Conservation (phyloP, 2,113 vertebrate species). For the Parus major region DNA sequence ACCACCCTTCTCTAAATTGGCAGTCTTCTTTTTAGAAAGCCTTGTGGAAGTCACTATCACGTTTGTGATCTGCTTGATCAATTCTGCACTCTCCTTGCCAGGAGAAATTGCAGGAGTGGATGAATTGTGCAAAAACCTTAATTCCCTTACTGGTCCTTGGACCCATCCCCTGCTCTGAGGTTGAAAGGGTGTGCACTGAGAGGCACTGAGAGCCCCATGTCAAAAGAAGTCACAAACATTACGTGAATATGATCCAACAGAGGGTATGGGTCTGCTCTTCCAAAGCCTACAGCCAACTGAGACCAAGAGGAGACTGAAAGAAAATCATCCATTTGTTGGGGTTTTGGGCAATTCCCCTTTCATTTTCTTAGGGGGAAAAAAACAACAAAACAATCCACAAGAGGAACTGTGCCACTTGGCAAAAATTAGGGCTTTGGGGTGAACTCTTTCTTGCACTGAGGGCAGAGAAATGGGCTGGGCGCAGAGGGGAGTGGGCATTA, state of each 20-base stretch:
- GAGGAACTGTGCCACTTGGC: not conserved
- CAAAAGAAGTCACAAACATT: not conserved
- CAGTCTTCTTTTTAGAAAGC: not conserved
- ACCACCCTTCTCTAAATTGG: not conserved
- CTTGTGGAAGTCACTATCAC: not conserved
- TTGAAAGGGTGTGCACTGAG: not conserved
- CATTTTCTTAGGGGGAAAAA: not conserved
- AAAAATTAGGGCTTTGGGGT: not conserved
- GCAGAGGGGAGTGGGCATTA: not conserved
- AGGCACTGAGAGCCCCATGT: too few species aligned
- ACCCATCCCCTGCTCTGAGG: not conserved
- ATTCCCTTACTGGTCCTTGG: not conserved
- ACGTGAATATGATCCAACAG: not conserved
- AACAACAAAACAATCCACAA: not conserved
- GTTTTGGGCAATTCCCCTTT: not conserved
- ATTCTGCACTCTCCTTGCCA: not conserved
- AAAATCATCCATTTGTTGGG: not conserved
- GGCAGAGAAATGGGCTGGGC: not conserved
- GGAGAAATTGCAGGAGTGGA: not conserved
- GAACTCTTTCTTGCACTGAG: not conserved
- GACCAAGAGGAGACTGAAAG: not conserved
- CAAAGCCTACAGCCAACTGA: not conserved
- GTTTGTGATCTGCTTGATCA: not conserved
- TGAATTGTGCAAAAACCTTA: not conserved
- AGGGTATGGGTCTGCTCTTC: not conserved